Evolutionary conservation across 2,113 vertebrate species (phyloP).

Genomic region (Trematomus loennbergii): DNA sequence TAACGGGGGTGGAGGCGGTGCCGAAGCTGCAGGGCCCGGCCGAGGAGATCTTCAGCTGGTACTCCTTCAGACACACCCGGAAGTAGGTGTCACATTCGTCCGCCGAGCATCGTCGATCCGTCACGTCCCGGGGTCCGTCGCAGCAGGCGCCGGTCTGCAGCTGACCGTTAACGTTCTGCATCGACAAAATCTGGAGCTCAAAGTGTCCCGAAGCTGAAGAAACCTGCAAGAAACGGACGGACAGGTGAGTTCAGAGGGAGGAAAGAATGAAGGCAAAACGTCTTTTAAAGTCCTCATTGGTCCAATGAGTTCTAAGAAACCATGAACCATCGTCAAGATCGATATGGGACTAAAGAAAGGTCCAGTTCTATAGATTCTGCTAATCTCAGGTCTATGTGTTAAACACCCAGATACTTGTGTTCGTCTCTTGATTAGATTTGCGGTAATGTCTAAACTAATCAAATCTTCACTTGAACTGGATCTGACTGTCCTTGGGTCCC

Average conservation of each 20-base stretch:
- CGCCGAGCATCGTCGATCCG: slow-evolving; percentile 84
- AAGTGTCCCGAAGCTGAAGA: slow-evolving; percentile 90
- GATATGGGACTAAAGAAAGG: neutral
- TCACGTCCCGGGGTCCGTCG: slow-evolving; percentile 72
- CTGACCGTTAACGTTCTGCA: slow-evolving; percentile 91
- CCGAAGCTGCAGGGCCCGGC: slow-evolving; percentile 94
- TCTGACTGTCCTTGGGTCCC: neutral
- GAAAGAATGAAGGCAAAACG: neutral
- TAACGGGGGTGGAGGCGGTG: slow-evolving; percentile 89
- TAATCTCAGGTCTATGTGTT: neutral
- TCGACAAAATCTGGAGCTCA: slow-evolving; percentile 91
- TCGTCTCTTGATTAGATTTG: neutral
- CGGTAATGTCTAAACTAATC: neutral
- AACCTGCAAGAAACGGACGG: slow-evolving; percentile 80
- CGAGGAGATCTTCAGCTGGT: slow-evolving; percentile 89
- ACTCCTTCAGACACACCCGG: slow-evolving; percentile 96
- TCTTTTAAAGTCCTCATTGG: neutral
- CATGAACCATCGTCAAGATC: neutral
- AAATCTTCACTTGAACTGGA: neutral
- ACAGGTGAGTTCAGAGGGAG: slow-evolving; percentile 2
- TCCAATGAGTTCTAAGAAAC: neutral
- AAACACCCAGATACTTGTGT: neutral
- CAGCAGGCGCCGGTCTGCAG: slow-evolving; percentile 92
- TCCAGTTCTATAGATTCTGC: neutral
- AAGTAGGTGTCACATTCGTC: slow-evolving; percentile 93